These are phyloP conservation scores for Pyrrhia umbra DNA, from an alignment of 2,888 invertebrate genomes.

Conservation along the genomic window DNA sequence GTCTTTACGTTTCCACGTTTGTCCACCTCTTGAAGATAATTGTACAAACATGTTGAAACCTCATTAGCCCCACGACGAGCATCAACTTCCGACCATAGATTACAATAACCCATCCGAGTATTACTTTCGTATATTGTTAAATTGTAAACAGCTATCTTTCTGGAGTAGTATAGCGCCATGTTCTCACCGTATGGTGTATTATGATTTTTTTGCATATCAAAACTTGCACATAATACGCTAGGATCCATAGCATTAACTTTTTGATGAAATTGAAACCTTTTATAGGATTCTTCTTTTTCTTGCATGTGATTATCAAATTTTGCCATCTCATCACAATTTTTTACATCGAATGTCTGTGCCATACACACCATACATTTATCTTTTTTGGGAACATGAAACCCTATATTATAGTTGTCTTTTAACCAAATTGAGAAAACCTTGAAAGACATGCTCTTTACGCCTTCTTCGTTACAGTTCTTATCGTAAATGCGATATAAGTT, in stretches of 20 bases:
- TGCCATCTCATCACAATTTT: not conserved
- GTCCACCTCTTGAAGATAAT: not conserved
- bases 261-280: not conserved
- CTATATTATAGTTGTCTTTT: conserved; percentile 38
- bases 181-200: conserved; percentile 12
- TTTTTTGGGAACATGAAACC: conserved; percentile 37
- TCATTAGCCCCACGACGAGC: not conserved
- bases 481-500: not conserved
- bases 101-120: conserved; percentile 1
- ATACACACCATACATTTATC: conserved; percentile 36
- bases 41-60: not conserved
- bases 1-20: not conserved
- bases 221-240: not conserved
- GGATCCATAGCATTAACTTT: not conserved
- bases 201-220: conserved; percentile 15
- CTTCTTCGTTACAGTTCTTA: conserved; percentile 16
- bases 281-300: not conserved
- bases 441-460: conserved; percentile 20
- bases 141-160: conserved; percentile 11
- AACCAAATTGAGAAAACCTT: too few species aligned
- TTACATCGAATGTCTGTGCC: conserved; percentile 27
- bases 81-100: not conserved
- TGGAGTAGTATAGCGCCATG: conserved; percentile 3
- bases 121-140: conserved; percentile 13
- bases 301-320: not conserved